Conservation (phyloP, 2,888 invertebrate species). For the Ligdia adustata region DNA sequence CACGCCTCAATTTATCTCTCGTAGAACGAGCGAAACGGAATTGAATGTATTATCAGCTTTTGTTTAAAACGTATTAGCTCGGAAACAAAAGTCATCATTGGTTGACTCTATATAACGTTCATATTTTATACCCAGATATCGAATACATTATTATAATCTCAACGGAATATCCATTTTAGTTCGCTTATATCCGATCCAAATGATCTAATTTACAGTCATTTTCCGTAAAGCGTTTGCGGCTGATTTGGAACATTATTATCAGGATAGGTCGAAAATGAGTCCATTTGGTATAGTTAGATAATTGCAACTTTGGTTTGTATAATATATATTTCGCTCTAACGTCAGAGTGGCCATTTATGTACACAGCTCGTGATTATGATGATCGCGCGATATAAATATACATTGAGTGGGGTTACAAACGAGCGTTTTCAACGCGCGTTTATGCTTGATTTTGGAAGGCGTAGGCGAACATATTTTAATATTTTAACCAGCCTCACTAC, state of each 20-base stretch:
- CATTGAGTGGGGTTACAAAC: too few species aligned
- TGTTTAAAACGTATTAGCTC: background rate
- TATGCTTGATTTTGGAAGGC: too few species aligned
- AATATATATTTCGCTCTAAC: background rate
- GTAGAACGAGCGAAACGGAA: background rate
- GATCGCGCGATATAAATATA: background rate
- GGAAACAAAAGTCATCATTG: background rate
- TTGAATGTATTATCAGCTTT: background rate
- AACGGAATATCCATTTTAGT: too few species aligned
- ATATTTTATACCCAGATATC: too few species aligned
- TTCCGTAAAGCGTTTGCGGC: background rate
- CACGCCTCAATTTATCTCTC: slow-evolving; percentile 8
- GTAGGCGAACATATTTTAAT: too few species aligned
- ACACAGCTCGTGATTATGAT: slow-evolving; percentile 1
- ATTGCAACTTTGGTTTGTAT: background rate
- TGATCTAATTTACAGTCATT: background rate
- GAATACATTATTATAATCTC: too few species aligned
- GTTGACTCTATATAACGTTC: too few species aligned
- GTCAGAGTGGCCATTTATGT: background rate
- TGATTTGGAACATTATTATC: background rate
- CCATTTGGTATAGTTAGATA: background rate
- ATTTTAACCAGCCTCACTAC: too few species aligned
- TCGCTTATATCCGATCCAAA: background rate
- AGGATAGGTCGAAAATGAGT: background rate
- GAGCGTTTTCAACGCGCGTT: too few species aligned